Evolutionary conservation across 1,140 invertebrate genomes (phyloP), one percentile per base, ranked within the genome.

Genomic region (Ladona fulva): DNA sequence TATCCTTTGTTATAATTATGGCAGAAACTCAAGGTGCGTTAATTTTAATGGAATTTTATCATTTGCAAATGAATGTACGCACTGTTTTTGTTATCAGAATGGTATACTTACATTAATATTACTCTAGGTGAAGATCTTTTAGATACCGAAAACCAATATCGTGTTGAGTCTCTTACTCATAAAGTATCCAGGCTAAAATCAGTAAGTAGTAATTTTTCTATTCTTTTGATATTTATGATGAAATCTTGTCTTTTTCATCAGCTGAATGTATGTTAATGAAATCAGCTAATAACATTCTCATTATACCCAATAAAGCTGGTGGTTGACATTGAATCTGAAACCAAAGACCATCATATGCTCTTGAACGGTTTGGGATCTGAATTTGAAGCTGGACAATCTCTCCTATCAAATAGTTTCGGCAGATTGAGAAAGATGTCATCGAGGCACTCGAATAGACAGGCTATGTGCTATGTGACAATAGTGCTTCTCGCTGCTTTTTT

Each of bases 281-380:
- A 37, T 37, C 29, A 1, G 29, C 29, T 37, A 66, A 66, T 66
- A 19, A 66, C 14, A 3, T 66, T 16, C 14, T 66, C 16, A 22
- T 12, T 3, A 8, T 25, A n/a, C n/a, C n/a, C n/a, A 3, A 66
- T 19, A 12, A 66, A 75, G 74, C 16, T 75, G 19, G 74, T 42
- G 16, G 24, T 75, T 75, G 76, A 77, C 52, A 77, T 77, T 25
- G 76, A 77, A 29, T 37, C 22, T 59, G 76, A 77, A 24, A 42
- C 76, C 10, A 77, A 77, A 52, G 76, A 77, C 14, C 76, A 77
- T 73, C 42, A 77, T 25, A 10, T 16, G 22, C 52, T 77, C 22
- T 25, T 77, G 16, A 42, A 77, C 25, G 76, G 76, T 12, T 29
- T 77, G 22, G 42, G 42, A 22, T 24, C 59, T 25, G 76, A 77